These are phyloP conservation scores for Lanistes nyassanus DNA, from an alignment of 1,140 invertebrate species.

Conservation along the genomic window DNA sequence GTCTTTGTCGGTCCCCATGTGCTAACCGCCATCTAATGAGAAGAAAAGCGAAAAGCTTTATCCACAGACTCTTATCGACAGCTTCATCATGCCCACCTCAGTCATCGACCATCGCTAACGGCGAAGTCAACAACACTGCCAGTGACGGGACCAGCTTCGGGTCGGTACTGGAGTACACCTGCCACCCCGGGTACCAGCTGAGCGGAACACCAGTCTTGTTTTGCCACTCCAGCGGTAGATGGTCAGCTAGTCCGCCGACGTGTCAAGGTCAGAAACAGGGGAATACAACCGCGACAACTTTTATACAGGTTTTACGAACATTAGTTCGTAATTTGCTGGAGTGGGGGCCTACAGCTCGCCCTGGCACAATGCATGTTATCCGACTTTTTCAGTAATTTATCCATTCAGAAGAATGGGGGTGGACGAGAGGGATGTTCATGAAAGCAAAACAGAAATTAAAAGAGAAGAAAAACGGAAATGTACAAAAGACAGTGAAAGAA, in stretches of 20 bases:
- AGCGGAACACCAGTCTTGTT: conserved; percentile 41
- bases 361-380: no score
- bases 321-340: no score
- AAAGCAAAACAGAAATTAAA: neutral
- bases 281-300: no score
- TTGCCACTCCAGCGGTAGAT: conserved; percentile 41
- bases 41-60: neutral
- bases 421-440: no score
- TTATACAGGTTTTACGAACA: no score
- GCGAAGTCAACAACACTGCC: neutral
- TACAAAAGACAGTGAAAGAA: no score
- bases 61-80: conserved; percentile 18
- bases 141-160: conserved; percentile 37
- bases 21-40: no score
- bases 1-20: no score
- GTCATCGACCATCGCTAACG: conserved; percentile 25
- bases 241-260: conserved; percentile 14
- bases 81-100: conserved; percentile 33
- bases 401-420: no score
- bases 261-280: conserved; percentile 29
- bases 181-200: conserved; percentile 47
- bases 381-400: no score
- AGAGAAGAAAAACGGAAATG: no score
- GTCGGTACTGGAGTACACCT: conserved; percentile 41
- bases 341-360: no score